phyloP scores from a whole-genome alignment of 2,888 invertebrate genomes.

The Sarcophaga variegata region DNA sequence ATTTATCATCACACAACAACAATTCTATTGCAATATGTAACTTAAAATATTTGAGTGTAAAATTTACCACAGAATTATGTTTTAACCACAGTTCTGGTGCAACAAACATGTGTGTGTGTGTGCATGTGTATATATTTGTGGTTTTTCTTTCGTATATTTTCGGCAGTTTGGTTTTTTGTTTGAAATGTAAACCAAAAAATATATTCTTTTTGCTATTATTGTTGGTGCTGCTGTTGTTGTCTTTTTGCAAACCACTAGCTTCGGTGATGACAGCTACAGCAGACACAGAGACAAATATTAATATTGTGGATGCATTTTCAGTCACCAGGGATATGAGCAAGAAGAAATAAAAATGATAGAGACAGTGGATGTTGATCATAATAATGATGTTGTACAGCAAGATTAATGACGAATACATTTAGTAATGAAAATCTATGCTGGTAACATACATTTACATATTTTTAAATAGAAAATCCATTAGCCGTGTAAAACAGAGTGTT shows the following conservation, averaged over 20 bases:
- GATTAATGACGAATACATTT: no score
- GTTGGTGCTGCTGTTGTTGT: no score
- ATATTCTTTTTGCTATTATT: conserved; percentile 6
- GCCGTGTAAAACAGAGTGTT: not conserved
- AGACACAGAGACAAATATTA: conserved; percentile 11
- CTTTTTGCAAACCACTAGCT: not conserved
- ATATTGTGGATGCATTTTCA: no score
- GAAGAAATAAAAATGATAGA: no score
- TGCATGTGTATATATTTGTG: conserved; percentile 20
- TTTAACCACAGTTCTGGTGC: conserved; percentile 26
- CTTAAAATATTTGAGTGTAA: not conserved
- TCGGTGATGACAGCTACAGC: conserved; percentile 16
- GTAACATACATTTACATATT: no score
- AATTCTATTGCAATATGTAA: no score
- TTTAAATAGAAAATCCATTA: no score
- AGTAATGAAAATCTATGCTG: no score
- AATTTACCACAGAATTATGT: conserved; percentile 1
- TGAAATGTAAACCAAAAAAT: conserved; percentile 41
- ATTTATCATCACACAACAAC: no score
- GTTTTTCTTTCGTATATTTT: conserved; percentile 37
- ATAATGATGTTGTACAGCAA: no score
- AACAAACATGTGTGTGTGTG: not conserved
- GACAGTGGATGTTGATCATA: no score
- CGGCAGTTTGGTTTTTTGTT: conserved; percentile 36
- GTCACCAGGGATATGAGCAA: no score